Conservation (phyloP, 1,140 invertebrate species). For the Himalopsyche phryganea region DNA sequence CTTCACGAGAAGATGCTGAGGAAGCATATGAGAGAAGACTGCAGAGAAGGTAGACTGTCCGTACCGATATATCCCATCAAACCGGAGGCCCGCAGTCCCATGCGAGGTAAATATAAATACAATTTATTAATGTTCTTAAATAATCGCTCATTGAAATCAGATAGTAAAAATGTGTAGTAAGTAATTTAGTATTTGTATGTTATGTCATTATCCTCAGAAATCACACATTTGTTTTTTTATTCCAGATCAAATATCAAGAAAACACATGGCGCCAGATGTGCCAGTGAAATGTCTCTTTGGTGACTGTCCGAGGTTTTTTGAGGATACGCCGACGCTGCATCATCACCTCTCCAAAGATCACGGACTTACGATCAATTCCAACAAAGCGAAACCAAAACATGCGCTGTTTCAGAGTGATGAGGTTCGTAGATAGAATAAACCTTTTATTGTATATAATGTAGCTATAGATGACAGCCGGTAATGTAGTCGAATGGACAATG, state of each 20-base stretch:
- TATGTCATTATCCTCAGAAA: too few species aligned
- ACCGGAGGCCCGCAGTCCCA: neutral
- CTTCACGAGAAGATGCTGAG: neutral
- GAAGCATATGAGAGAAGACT: conserved; percentile 14
- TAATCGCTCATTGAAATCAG: too few species aligned
- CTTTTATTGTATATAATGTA: neutral
- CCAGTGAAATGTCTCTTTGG: conserved; percentile 23
- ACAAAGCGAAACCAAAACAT: conserved; percentile 17
- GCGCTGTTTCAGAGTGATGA: conserved; percentile 7
- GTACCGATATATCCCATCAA: conserved; percentile 4
- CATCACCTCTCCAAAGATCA: conserved; percentile 21
- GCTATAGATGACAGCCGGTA: too few species aligned
- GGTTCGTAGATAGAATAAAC: neutral
- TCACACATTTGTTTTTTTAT: neutral
- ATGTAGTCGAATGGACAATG: too few species aligned
- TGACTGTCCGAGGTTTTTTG: conserved; percentile 19
- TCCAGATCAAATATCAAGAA: conserved; percentile 3
- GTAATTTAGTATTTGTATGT: too few species aligned
- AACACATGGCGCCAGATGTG: neutral
- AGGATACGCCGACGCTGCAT: conserved; percentile 9
- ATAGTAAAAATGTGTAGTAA: too few species aligned
- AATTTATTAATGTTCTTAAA: neutral
- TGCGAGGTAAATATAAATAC: neutral
- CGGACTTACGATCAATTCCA: conserved; percentile 24
- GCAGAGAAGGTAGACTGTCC: conserved; percentile 15